Conservation (phyloP, 2,113 vertebrate genomes). For the Hystrix cristata region DNA sequence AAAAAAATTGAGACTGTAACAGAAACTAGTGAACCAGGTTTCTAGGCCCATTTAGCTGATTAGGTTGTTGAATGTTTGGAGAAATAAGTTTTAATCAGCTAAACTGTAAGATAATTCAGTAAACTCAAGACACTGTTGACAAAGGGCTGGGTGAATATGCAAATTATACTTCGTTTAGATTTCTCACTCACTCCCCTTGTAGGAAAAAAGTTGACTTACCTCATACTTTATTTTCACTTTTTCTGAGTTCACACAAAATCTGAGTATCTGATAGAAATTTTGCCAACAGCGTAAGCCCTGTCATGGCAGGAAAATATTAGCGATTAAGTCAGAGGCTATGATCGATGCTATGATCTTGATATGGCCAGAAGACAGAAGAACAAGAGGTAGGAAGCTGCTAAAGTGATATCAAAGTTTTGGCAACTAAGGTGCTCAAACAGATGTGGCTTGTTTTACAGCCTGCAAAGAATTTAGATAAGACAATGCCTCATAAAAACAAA, state of each 20-base stretch:
- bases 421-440: conserved; percentile 52
- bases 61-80: background rate
- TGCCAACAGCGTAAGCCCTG: background rate
- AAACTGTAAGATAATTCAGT: background rate
- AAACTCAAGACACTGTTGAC: conserved; percentile 1
- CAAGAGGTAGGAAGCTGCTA: background rate
- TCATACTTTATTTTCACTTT: background rate
- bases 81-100: conserved; percentile 48
- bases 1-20: background rate
- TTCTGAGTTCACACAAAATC: conserved; percentile 11
- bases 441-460: conserved; percentile 28
- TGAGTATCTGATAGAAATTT: conserved; percentile 13
- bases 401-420: conserved; percentile 19
- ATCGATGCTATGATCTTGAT: background rate
- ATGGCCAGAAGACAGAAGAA: background rate
- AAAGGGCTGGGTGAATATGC: background rate
- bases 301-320: background rate
- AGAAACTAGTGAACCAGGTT: background rate
- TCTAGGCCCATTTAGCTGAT: background rate
- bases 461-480: conserved; percentile 57
- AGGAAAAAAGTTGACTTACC: background rate
- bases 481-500: conserved; percentile 65
- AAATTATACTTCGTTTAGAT: background rate
- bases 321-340: background rate
- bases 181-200: background rate